These are phyloP conservation scores for Corapipo altera DNA, from an alignment of 2,113 vertebrate genomes.

Conservation along the genomic window DNA sequence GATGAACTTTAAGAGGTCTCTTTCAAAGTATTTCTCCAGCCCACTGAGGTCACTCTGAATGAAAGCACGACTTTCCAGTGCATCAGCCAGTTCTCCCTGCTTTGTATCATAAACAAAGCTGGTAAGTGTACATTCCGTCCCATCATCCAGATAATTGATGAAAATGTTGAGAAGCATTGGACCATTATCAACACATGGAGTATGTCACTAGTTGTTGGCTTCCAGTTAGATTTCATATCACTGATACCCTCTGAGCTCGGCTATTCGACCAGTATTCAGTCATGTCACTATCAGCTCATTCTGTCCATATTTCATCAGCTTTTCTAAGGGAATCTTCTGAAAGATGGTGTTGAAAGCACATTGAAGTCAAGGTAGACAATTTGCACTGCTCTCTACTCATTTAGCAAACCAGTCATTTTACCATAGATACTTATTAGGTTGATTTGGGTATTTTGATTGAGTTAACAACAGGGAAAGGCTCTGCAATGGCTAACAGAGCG, in stretches of 20 bases:
- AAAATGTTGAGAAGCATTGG: background rate
- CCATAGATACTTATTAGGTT: too few relatives aligned
- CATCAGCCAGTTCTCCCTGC: background rate
- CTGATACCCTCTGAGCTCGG: background rate
- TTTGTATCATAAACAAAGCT: background rate
- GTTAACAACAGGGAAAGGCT: background rate
- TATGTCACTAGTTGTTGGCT: background rate
- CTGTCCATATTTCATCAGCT: background rate
- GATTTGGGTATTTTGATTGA: background rate
- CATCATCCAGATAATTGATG: background rate
- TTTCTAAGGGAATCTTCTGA: background rate
- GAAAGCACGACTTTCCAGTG: background rate
- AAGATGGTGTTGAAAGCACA: background rate
- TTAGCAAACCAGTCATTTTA: background rate
- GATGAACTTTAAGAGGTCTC: background rate
- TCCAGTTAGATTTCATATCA: background rate
- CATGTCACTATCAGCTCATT: background rate
- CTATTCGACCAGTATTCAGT: background rate
- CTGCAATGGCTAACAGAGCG: background rate
- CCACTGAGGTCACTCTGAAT: background rate
- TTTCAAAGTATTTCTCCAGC: background rate
- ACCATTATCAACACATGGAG: rapidly evolving
- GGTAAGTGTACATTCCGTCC: background rate
- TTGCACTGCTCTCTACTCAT: background rate
- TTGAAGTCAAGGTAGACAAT: background rate